Conservation (phyloP, 2,797 vertebrate species). For the Bovichtus diacanthus region DNA sequence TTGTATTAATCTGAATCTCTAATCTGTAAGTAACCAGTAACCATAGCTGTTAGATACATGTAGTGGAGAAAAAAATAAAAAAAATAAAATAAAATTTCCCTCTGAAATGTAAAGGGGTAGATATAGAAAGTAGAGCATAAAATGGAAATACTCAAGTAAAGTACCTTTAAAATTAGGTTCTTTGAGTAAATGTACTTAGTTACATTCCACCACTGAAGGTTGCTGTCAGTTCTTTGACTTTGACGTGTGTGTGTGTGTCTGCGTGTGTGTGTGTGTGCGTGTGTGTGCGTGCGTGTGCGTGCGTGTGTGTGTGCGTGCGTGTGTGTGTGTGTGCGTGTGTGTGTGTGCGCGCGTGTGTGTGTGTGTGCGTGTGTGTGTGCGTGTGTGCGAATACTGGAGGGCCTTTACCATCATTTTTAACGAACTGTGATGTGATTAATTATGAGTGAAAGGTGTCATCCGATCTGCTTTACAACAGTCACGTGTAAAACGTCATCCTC, state of each 20-base stretch:
- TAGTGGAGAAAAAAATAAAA: neutral
- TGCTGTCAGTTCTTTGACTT: slow-evolving; percentile 3
- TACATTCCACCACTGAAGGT: neutral
- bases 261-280: neutral
- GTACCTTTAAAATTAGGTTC: neutral
- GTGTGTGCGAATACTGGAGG: slow-evolving; percentile 21
- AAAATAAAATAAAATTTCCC: neutral
- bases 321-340: too few relatives aligned
- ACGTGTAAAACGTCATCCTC: neutral
- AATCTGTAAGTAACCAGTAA: too few relatives aligned
- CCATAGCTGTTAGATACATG: neutral
- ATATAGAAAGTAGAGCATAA: neutral
- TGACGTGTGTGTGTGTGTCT: too few relatives aligned
- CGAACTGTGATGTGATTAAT: slow-evolving; percentile 34
- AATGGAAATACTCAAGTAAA: neutral
- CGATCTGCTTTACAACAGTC: slow-evolving; percentile 5
- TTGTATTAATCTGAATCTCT: too few relatives aligned
- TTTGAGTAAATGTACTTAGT: neutral
- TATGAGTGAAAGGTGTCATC: slow-evolving; percentile 40
- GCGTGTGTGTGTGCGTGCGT: neutral
- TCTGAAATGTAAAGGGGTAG: neutral
- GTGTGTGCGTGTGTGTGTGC: too few relatives aligned
- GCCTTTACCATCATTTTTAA: slow-evolving; percentile 9
- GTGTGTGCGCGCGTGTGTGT: too few relatives aligned
- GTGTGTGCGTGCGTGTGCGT: neutral